Base-by-base conservation (phyloP, 53 echinoderm and acorn worm genomes). In the Patiria pectinifera region DNA sequence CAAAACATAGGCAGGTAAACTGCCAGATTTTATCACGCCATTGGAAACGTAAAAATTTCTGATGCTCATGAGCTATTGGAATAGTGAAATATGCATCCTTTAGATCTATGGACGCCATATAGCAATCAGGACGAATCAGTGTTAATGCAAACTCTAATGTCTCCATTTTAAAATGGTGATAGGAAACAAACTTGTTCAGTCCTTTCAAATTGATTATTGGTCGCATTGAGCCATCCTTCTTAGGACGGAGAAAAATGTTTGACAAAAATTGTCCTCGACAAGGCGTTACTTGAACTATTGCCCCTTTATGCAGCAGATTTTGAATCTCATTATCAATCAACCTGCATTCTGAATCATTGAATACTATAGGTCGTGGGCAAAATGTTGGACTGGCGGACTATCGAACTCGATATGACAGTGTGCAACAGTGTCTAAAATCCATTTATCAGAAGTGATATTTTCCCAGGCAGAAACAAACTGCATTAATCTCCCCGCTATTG, bases 231-330 rank as follows among this genome's bases (percentile, higher is more conserved):
- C n/a, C n/a, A n/a, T n/a, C n/a, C n/a, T n/a, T n/a, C n/a, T n/a
- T n/a, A n/a, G n/a, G n/a, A n/a, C n/a, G n/a, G n/a, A n/a, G n/a
- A 87, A 89, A 92, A 26, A 95, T 85, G 53, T 92, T 92, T 2
- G 95, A 95, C 4, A 95, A 2, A 60, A 84, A 91, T 25, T 87
- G 85, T 25, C 85, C 85, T 19, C 74, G 23, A 25, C 48, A 22
- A 45, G 45, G 92, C 0, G 7, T 5, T 25, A 19, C 44, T 62
- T 62, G 7, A 63, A 46, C 47, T 69, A 85, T 69, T 24, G 85
- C 85, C 61, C 62, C 84, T 48, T 83, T 83, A 7, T 22, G 23
- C 9, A 83, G 11, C 85, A 69, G 7, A 59, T 66, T 69, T 21
- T 47, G 3, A 15, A 85, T 46, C 66, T 69, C 85, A 4, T 45